Percentiles rank a stretch among this genome's conserved stretches.
Conservation (phyloP, 2,113 vertebrate species). For the Leptobrachium ailaonicum region DNA sequence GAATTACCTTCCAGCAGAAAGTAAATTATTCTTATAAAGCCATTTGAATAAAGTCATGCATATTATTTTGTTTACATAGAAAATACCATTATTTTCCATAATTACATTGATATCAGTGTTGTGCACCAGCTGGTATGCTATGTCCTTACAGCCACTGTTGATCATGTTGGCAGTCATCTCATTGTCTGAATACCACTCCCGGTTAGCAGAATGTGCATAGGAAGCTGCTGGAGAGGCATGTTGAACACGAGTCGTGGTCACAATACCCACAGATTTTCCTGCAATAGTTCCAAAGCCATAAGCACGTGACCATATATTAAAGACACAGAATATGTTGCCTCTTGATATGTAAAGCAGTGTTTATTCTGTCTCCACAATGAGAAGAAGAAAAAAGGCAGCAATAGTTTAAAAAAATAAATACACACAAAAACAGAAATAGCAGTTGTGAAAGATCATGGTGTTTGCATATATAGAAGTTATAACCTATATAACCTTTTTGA, state of each 20-base stretch:
- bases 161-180: conserved; percentile 55
- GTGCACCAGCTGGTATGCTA: conserved; percentile 70
- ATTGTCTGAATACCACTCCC: conserved; percentile 72
- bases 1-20: conserved; percentile 65
- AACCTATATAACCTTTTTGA: no score
- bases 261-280: conserved; percentile 79
- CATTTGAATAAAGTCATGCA: not conserved
- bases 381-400: no score
- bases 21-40: not conserved
- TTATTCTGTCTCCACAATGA: no score
- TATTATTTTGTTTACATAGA: not conserved
- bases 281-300: not conserved
- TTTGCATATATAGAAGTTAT: no score
- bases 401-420: no score
- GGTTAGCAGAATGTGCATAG: conserved; percentile 68
- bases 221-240: conserved; percentile 71
- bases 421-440: no score
- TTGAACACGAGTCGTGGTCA: conserved; percentile 75
- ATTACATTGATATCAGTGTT: conserved; percentile 76
- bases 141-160: conserved; percentile 65
- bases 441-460: no score
- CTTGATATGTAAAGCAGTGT: no score
- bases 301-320: no score
- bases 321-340: no score
- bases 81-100: no score